Base-by-base conservation (phyloP, 1,140 invertebrate genomes). In the Drosophila chauvacae region DNA sequence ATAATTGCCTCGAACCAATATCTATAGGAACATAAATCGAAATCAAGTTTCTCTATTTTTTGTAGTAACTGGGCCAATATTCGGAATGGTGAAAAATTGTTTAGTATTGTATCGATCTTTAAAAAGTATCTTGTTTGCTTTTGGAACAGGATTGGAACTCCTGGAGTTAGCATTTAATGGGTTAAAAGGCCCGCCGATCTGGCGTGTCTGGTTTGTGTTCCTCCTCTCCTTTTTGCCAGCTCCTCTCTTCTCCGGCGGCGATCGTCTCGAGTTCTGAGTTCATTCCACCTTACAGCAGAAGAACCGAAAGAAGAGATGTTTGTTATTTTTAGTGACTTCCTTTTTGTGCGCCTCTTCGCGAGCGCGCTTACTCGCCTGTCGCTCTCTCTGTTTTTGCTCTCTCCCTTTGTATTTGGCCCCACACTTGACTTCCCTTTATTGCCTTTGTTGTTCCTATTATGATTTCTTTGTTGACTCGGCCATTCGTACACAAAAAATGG, bases 271-370 rank as follows among this genome's bases (percentile, higher is more conserved):
- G 59, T 50, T 72, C 68, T 26, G 85, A 90, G 85, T 90, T 90
- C 85, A 90, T 90, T 90, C 85, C 85, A 90, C 85, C 85, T 90
- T 90, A 83, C 86, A 73, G 59, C 45, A 39, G 61, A 44, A 85
- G 57, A 77, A 39, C 66, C 78, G 65, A 80, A 83, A 81, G 81
- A 76, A 81, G 81, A 76, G 66, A 81, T 65, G 80, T 88, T 90
- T 90, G 85, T 90, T 90, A 90, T 90, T 90, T 90, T 90, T 90
- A 85, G 86, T 90, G 66, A 90, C 75, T 90, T 90, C 85, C 81
- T 90, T 90, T 90, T 90, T 90, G 85, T 88, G 80, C 62, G 70
- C 80, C 77, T 75, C 73, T 90, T 88, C 85, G 85, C 82, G 42
- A 69, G 57, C 58, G 37, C 53, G 42, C 37, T 51, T 45, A 70